Percentiles rank a stretch among this genome's conserved stretches.
Evolutionary conservation across 2,113 vertebrate genomes (phyloP).

Genomic region (Nyctereutes procyonoides): DNA sequence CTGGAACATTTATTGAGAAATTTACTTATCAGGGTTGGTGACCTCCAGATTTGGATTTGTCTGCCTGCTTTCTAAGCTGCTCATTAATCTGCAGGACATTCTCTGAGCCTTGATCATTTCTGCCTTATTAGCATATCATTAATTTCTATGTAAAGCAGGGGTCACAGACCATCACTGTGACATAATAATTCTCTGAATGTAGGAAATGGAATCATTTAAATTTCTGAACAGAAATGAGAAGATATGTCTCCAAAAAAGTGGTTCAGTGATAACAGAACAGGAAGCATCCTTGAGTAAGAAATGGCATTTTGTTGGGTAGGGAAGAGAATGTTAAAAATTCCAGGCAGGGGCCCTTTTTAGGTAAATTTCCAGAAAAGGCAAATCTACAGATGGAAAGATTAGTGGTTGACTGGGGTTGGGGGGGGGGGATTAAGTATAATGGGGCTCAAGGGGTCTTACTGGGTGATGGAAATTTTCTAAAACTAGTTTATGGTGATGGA

Average conservation of each 20-base stretch:
- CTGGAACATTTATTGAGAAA: background rate
- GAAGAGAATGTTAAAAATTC: conserved; percentile 22
- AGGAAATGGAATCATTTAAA: background rate
- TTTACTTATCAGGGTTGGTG: background rate
- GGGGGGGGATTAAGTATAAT: background rate
- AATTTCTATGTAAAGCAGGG: conserved; percentile 58
- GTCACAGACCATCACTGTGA: conserved; percentile 46
- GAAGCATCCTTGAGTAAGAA: background rate
- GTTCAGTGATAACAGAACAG: background rate
- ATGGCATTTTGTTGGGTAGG: background rate
- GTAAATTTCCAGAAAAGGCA: background rate
- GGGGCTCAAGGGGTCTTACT: background rate
- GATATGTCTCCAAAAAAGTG: background rate
- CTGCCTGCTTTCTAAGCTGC: conserved; percentile 16
- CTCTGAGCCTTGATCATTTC: conserved; percentile 42
- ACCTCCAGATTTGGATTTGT: conserved; percentile 2
- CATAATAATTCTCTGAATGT: background rate
- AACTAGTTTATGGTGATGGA: background rate
- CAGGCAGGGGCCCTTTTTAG: background rate
- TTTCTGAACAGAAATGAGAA: conserved; percentile 29
- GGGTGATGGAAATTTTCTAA: background rate
- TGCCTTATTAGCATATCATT: conserved; percentile 75
- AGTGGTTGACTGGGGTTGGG: background rate
- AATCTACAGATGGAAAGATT: background rate
- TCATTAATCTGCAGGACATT: conserved; percentile 61